These are phyloP conservation scores for Sminthopsis crassicaudata DNA, from an alignment of 2,113 vertebrate genomes.

Conservation along the genomic window DNA sequence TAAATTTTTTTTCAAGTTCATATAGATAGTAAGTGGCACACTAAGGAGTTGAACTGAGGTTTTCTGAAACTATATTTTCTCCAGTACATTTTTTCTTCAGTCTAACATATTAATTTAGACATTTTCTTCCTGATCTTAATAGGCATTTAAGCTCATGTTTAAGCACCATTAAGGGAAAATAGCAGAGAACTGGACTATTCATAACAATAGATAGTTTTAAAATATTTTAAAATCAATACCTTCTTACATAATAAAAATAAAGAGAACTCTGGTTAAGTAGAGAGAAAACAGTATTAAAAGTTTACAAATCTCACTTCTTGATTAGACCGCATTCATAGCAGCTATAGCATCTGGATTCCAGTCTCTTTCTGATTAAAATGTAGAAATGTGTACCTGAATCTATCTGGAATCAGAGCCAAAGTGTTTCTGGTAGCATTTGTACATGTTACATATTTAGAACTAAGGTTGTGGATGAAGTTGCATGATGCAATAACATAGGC, in stretches of 20 bases:
- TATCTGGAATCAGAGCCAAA: no score
- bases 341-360: slow-evolving; percentile 19
- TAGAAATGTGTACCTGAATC: neutral
- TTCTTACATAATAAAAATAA: neutral
- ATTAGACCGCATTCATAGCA: neutral
- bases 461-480: no score
- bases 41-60: neutral
- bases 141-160: neutral
- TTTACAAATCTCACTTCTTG: neutral
- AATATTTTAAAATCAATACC: neutral
- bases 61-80: neutral
- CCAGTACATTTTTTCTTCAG: neutral
- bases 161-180: neutral
- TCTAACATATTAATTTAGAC: neutral
- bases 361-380: neutral
- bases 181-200: neutral
- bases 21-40: neutral
- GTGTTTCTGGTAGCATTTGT: no score
- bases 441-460: no score
- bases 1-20: neutral
- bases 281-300: neutral
- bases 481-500: no score
- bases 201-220: neutral
- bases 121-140: neutral
- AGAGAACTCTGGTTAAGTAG: neutral